These are phyloP conservation scores for Ceratina japonica DNA, from an alignment of 1,140 invertebrate genomes.

Conservation along the genomic window DNA sequence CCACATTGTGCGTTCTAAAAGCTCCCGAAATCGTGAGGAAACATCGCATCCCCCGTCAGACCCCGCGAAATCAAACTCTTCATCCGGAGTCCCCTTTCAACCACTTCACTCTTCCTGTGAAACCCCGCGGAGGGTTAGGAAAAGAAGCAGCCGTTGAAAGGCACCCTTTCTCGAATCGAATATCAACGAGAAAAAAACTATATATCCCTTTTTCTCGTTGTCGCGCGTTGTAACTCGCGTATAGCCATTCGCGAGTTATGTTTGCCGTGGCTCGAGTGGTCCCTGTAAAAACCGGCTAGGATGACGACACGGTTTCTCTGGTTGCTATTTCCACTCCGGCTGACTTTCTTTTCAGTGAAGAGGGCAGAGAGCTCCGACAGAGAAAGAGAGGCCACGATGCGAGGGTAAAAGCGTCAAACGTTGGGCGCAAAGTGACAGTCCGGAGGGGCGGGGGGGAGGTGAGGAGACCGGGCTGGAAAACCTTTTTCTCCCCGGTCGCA, in stretches of 20 bases:
- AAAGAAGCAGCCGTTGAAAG: constrained; percentile 7
- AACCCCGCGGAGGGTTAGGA: no score
- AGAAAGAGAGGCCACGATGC: neutral
- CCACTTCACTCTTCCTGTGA: neutral
- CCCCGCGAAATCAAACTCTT: no score
- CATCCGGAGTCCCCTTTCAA: neutral
- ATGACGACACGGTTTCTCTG: constrained; percentile 24
- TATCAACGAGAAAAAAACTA: neutral
- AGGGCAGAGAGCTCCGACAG: neutral
- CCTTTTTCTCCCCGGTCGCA: constrained; percentile 4
- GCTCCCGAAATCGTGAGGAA: no score
- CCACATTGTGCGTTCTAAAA: no score
- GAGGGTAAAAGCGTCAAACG: constrained; percentile 48
- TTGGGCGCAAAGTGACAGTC: constrained; percentile 33
- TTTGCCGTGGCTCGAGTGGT: neutral
- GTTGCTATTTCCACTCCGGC: neutral
- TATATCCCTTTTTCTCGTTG: neutral
- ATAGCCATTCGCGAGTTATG: constrained; percentile 42
- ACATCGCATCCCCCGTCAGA: no score
- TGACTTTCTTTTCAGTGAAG: constrained; percentile 14
- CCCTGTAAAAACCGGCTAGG: neutral
- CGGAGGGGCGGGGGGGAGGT: neutral
- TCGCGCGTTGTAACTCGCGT: constrained; percentile 23
- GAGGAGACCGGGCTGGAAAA: neutral
- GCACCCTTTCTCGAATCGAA: constrained; percentile 26